Percentiles rank a stretch among this genome's conserved stretches.
phyloP scores from a whole-genome alignment of 2,113 vertebrate genomes.

The Takifugu bimaculatus region DNA sequence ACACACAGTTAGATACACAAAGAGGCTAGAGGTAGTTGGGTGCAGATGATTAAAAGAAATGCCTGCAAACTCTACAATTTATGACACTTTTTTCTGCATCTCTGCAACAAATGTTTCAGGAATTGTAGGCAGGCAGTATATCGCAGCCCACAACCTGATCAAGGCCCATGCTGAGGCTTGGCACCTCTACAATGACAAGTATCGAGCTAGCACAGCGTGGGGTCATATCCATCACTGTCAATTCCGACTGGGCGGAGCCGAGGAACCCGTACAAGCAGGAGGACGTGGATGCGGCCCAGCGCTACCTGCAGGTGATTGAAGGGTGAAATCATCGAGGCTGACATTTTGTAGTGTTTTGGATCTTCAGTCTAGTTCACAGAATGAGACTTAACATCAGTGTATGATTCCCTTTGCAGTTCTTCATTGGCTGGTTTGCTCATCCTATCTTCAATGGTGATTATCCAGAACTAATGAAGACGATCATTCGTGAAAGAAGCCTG shows the following conservation, averaged over 20 bases:
- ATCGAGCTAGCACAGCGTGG: slow-evolving; percentile 12
- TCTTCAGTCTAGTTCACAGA: no score
- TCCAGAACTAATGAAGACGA: slow-evolving; percentile 28
- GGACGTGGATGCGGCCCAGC: slow-evolving; percentile 21
- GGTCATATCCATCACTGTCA: slow-evolving; percentile 29
- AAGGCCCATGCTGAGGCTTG: slow-evolving; percentile 35
- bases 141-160: slow-evolving; percentile 34
- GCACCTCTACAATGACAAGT: slow-evolving; percentile 34
- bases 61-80: neutral
- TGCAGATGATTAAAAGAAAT: neutral
- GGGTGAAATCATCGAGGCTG: no score
- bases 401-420: slow-evolving; percentile 14
- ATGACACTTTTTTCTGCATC: neutral
- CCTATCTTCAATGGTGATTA: slow-evolving; percentile 39
- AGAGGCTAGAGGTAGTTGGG: no score
- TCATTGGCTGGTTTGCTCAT: slow-evolving; percentile 37
- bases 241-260: slow-evolving; percentile 27
- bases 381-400: neutral
- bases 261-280: slow-evolving; percentile 27
- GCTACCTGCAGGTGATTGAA: slow-evolving; percentile 21
- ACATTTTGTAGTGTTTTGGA: no score
- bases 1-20: no score
- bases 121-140: slow-evolving; percentile 19
- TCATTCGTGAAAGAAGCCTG: slow-evolving; percentile 22
- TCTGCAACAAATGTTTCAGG: slow-evolving; percentile 14